phyloP scores from a whole-genome alignment of 2,888 invertebrate species.

The Altica lythri region DNA sequence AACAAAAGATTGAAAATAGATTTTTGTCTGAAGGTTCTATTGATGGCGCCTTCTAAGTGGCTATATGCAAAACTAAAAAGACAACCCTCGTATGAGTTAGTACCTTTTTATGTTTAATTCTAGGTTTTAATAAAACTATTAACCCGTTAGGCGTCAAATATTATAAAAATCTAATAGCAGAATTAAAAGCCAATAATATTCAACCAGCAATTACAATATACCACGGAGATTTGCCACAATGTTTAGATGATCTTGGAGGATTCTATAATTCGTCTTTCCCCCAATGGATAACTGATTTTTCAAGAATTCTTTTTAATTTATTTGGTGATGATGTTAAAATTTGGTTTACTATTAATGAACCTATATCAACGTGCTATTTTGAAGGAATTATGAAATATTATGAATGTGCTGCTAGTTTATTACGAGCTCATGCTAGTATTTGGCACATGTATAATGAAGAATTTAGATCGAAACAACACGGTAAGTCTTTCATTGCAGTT shows the following conservation, averaged over 20 bases:
- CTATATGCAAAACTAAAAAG: no score
- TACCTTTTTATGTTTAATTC: no score
- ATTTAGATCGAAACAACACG: constrained; percentile 14
- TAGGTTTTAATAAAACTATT: constrained; percentile 14
- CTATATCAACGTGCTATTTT: constrained; percentile 17
- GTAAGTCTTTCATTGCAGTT: no score
- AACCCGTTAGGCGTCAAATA: constrained; percentile 12
- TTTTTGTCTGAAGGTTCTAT: no score
- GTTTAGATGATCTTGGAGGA: constrained; percentile 20
- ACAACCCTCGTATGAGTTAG: no score
- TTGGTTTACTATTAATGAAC: constrained; percentile 27
- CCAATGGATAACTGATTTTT: constrained; percentile 20
- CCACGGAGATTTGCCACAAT: constrained; percentile 25
- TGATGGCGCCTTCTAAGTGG: no score
- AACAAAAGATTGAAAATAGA: no score
- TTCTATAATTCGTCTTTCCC: constrained; percentile 14
- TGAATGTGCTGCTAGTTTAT: constrained; percentile 13
- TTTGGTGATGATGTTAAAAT: constrained; percentile 24
- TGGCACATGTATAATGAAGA: constrained; percentile 21
- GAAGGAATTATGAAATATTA: constrained; percentile 14
- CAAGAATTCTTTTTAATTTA: constrained; percentile 16
- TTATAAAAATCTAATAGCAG: constrained; percentile 16
- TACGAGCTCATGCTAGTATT: constrained; percentile 14
- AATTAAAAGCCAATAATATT: constrained; percentile 17
- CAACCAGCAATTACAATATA: constrained; percentile 21